Conservation (phyloP, 2,113 vertebrate species). For the Neofelis nebulosa region DNA sequence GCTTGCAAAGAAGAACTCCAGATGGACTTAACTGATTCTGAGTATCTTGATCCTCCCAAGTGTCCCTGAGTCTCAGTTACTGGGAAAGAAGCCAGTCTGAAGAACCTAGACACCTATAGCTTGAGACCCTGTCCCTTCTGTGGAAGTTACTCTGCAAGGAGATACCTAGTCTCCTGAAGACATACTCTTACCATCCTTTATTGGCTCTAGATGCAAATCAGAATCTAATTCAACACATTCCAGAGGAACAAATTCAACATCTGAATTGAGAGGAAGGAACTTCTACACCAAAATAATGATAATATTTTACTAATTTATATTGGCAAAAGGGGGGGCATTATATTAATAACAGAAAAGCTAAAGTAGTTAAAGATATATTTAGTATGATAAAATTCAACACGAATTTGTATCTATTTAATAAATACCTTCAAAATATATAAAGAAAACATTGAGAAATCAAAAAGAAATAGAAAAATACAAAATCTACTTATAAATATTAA, state of each 20-base stretch:
- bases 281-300: background rate
- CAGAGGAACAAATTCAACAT: background rate
- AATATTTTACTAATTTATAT: background rate
- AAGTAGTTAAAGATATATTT: background rate
- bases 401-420: background rate
- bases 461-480: background rate
- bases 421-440: background rate
- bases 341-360: background rate
- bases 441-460: background rate
- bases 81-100: background rate
- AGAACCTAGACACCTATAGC: background rate
- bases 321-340: background rate
- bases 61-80: background rate
- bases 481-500: background rate
- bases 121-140: background rate
- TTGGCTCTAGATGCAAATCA: background rate
- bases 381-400: background rate
- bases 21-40: background rate
- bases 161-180: background rate
- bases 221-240: background rate
- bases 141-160: background rate
- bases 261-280: background rate
- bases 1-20: background rate
- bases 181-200: background rate
- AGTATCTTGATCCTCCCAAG: background rate